A percentile compares a stretch with the other conserved stretches of the same genome.
These are phyloP conservation scores for Lepus townsendii DNA, from an alignment of 2,797 vertebrate species.

Conservation along the genomic window DNA sequence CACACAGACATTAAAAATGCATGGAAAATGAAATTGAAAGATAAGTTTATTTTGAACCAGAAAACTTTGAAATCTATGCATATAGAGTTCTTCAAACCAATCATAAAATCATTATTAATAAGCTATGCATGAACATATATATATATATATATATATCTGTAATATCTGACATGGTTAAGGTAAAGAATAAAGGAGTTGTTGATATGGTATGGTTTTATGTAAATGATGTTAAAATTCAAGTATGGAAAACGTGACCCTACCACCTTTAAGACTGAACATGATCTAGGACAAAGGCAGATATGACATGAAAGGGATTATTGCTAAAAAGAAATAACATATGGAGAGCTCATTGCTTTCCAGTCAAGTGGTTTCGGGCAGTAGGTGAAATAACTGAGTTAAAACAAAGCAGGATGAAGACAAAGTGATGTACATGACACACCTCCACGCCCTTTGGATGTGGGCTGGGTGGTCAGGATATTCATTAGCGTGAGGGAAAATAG, in stretches of 20 bases:
- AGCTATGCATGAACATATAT: background rate
- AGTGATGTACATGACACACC: background rate
- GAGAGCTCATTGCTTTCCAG: background rate
- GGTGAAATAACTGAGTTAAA: background rate
- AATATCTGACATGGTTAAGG: background rate
- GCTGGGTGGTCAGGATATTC: rapidly evolving
- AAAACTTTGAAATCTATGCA: no score
- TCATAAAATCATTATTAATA: no score
- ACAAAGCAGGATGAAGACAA: background rate
- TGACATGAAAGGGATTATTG: background rate
- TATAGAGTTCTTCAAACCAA: no score
- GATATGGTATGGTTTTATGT: background rate
- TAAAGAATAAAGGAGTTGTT: background rate
- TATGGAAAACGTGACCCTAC: background rate
- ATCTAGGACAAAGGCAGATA: background rate
- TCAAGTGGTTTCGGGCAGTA: background rate
- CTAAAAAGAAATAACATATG: background rate
- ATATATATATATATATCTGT: no score
- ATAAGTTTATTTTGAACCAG: no score
- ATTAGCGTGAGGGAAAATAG: background rate
- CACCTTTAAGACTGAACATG: background rate
- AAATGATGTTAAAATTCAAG: background rate
- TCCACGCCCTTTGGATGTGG: background rate
- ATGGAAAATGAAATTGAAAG: no score
- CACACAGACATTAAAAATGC: no score